Evolutionary conservation across 1,140 invertebrate species (phyloP).

Genomic region (Achatina immaculata): DNA sequence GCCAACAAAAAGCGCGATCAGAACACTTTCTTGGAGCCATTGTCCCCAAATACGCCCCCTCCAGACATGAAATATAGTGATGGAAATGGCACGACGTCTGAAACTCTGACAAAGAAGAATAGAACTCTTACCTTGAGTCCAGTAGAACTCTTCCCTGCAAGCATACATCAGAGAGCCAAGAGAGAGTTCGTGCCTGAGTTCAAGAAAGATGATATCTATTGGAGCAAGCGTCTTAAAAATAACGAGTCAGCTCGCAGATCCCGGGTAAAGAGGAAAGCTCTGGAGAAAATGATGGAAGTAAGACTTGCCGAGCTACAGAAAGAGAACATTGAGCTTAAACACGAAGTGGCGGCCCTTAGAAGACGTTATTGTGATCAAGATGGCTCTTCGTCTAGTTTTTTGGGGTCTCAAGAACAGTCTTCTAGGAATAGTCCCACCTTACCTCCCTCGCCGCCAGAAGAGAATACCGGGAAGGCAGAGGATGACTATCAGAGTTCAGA

Average conservation of each 20-base stretch:
- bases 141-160: neutral
- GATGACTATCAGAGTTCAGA: constrained; percentile 29
- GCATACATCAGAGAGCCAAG: constrained; percentile 43
- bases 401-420: neutral
- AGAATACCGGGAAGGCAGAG: neutral
- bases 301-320: constrained; percentile 44
- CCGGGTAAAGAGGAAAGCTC: constrained; percentile 51
- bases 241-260: constrained; percentile 55
- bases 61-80: neutral
- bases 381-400: neutral
- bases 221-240: constrained; percentile 56
- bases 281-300: constrained; percentile 50
- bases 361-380: constrained; percentile 22
- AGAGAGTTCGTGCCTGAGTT: constrained; percentile 53
- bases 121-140: neutral
- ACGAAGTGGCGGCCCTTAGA: constrained; percentile 46
- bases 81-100: neutral
- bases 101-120: neutral
- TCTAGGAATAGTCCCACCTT: neutral
- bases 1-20: neutral
- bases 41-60: neutral
- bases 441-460: neutral
- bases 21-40: neutral
- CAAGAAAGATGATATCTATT: constrained; percentile 54
- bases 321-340: constrained; percentile 51